Evolutionary conservation across 2,797 vertebrate genomes (phyloP).

Genomic region (Neoniphon sammara): DNA sequence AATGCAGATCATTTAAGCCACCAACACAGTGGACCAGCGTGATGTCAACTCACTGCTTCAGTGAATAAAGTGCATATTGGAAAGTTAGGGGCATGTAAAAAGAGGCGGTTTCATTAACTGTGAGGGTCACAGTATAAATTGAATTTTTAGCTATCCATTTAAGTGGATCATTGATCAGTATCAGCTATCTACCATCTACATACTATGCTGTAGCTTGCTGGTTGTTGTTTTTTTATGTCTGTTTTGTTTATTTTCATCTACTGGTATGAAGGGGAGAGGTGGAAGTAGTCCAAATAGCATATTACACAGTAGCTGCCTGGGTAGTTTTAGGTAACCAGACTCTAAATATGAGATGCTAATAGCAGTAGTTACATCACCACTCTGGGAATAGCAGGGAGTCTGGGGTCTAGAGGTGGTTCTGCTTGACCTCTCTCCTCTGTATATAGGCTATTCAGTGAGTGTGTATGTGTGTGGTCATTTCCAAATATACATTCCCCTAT

Average conservation of each 20-base stretch:
- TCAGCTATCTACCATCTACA: conserved; percentile 3
- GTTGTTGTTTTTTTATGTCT: conserved; percentile 17
- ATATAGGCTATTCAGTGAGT: conserved; percentile 71
- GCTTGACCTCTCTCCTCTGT: conserved; percentile 72
- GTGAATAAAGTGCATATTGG: not conserved
- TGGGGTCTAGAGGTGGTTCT: conserved; percentile 76
- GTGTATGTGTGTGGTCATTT: conserved; percentile 71
- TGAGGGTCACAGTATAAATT: conserved; percentile 6
- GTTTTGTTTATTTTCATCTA: conserved; percentile 50
- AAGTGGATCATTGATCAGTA: too few relatives aligned
- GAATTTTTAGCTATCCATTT: conserved; percentile 13
- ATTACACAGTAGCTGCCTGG: conserved; percentile 75
- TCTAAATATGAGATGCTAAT: conserved; percentile 77
- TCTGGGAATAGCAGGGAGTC: conserved; percentile 81
- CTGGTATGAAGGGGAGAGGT: conserved; percentile 41
- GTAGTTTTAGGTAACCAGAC: conserved; percentile 76
- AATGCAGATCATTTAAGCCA: not conserved
- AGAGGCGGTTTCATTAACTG: not conserved
- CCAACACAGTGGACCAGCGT: not conserved
- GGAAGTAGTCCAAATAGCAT: conserved; percentile 65
- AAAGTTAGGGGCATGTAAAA: too few relatives aligned
- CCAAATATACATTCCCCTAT: conserved; percentile 75
- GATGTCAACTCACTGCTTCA: not conserved
- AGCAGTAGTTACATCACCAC: conserved; percentile 80
- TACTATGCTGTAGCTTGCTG: not conserved